Base-by-base conservation (phyloP, 2,113 vertebrate species). In the Labrus mixtus region DNA sequence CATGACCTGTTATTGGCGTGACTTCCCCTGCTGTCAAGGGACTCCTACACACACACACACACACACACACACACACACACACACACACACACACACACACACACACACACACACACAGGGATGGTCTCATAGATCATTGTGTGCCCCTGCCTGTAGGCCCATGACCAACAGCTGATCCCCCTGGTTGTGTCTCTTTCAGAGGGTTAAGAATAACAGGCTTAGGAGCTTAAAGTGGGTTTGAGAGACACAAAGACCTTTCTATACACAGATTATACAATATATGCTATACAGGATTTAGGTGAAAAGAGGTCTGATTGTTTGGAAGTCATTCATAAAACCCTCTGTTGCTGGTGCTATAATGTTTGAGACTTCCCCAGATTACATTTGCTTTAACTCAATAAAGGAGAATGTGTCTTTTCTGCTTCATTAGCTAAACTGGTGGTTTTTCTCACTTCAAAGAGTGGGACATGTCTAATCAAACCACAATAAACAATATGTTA, bases 171-270 rank as follows among this genome's bases (percentile, higher is more conserved):
- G 69, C 56, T 62, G 41, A 83, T 72, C 53, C 29, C 20, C 29
- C 43, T 23, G 59, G 16, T 64, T 68, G 37, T 68, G 66, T 69
- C 51, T 81, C 33, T 12, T 63, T 71, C 64, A 54, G 69, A 66
- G 13, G 45, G 81, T 82, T 85, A 78, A 88, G 69, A 89, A 84
- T 90, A 81, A 85, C 76, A 71, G 13, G 76, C 39, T 86, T 88
- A 82, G 62, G 43, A 61, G 73, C 69, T 84, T 84, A 33, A 78
- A 68, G n/a, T 36, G 29, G 6, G 58, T 46, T 55, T 63, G 29
- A 7, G 54, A 17, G 25, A 65, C 59, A 81, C 69, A 80, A 82
- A 87, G 74, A 43, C n/a, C 53, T 19, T 64, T 45, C 66, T 71
- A 57, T 57, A 59, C 76, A 43, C 19, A n/a, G 19, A n/a, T 51